Evolutionary conservation across 2,113 vertebrate species (phyloP), one percentile per base, ranked within the genome.

Genomic region (Pomatorhinus ruficollis): DNA sequence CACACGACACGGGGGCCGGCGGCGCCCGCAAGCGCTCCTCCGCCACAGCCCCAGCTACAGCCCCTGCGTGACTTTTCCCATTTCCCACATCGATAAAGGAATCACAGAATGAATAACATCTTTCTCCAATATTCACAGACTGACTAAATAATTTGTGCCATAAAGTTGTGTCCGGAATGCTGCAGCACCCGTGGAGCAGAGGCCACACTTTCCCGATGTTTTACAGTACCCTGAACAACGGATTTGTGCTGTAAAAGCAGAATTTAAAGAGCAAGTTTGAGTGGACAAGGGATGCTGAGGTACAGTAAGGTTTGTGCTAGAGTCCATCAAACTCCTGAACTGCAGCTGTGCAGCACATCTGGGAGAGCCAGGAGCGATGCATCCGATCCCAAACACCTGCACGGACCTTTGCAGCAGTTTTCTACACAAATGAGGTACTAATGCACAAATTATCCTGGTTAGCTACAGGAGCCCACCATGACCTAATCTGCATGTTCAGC

Each of bases 1-100:
- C 0, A 7, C 39, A 4, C 0, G 20, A 4, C 47, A 12, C 0
- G 3, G 11, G 28, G 2, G n/a, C 54, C 9, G 17, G 5, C 92
- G 59, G 33, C 0, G 24, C 6, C 61, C 57, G 37, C 3, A 7
- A 11, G 1, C 9, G 8, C 8, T 10, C n/a, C 81, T 49, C 4
- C 1, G 39, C 13, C 47, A 33, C 49, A 68, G 44, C n/a, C 37
- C 37, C 37, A 19, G 33, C 7, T 4, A 14, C 40, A 49, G 45
- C 2, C 50, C 54, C 20, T 6, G 2, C 1, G 3, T 0, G 21
- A 21, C 44, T 21, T 4, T 11, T n/a, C 33, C 31, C 33, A 40
- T n/a, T 49, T n/a, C 85, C 50, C 66, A 19, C 25, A 23, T 21
- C 85, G 19, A 3, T 5, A 33, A 24, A 33, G 37, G 28, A 90